Base-by-base conservation (phyloP, 2,113 vertebrate species). In the Forbesichthys papilliferus region DNA sequence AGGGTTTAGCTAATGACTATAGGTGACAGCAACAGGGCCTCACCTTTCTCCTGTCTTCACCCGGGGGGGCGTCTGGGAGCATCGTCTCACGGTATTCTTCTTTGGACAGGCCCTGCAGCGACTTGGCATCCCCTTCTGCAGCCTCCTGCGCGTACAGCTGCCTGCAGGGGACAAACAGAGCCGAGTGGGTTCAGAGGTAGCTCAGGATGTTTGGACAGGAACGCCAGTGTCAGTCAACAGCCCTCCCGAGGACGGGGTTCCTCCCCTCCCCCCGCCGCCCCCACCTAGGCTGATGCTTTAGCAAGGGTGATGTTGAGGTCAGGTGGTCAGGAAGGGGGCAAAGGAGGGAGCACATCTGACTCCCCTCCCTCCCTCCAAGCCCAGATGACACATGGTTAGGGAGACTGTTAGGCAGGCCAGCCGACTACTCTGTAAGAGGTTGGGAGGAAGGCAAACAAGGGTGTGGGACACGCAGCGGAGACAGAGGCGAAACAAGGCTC, bases 21-120 rank as follows among this genome's bases (percentile, higher is more conserved):
- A 27, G 3, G 4, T 27, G 27, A 8, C 8, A 52, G 9, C 11
- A 48, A n/a, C 48, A 16, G 64, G 1, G 16, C 48, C 93, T 92
- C 82, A 98, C 96, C 95, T 96, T 98, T 71, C 93, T 94, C 48
- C 93, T 86, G 57, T 95, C 94, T 34, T 95, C 94, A 75, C 90
- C 87, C 5, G 92, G 86, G 13, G 95, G 92, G 84, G 88, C 96
- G 73, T 94, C 93, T 0, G 93, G 93, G 75, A 95, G 79, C 94
- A 96, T 95, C 91, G 96, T 42, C 82, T 98, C 96, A 74, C 95
- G 83, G 73, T 96, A 96, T 65, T 96, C 96, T 75, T 96, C 95
- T 89, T 98, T 98, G 9, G 95, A 95, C 65, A 96, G 88, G 18
- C 93, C 88, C 61, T 94, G 94, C 27, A 94, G 94, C 8, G 91